Conservation (phyloP, 37 sponge, comb jelly and placozoan genomes). For the Ianthella basta region DNA sequence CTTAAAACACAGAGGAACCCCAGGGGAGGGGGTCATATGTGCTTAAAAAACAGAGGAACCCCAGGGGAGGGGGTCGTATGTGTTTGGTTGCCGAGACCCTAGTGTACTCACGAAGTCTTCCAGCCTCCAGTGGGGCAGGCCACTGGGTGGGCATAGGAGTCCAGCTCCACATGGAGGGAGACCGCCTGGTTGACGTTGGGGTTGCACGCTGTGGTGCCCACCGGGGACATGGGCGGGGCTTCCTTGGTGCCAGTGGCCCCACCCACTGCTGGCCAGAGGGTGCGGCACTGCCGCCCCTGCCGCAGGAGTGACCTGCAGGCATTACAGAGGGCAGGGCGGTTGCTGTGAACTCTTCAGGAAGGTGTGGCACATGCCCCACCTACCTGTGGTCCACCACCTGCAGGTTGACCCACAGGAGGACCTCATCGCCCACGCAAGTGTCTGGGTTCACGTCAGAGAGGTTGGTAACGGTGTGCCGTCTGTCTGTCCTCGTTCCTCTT, state of each 20-base stretch:
- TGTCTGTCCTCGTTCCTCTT: conserved; percentile 26
- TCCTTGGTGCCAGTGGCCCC: conserved; percentile 14
- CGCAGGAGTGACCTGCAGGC: conserved; percentile 59
- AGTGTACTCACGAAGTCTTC: conserved; percentile 15
- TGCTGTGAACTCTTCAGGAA: background rate
- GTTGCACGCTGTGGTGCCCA: conserved; percentile 82
- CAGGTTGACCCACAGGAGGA: conserved; percentile 88
- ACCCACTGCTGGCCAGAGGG: conserved; percentile 76
- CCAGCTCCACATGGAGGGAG: conserved; percentile 80
- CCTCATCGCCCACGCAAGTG: background rate
- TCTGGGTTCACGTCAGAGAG: background rate
- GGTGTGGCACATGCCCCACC: background rate
- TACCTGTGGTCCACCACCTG: conserved; percentile 90
- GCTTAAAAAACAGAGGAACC: no score
- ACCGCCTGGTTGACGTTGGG: conserved; percentile 81
- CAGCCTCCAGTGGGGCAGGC: conserved; percentile 74
- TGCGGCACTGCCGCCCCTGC: conserved; percentile 67
- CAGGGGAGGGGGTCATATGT: no score
- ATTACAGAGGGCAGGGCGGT: background rate
- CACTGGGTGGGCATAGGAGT: conserved; percentile 86
- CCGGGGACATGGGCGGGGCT: conserved; percentile 51
- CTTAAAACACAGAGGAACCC: no score
- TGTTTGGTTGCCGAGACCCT: background rate
- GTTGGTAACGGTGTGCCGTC: conserved; percentile 4
- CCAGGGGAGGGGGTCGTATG: background rate